A percentile compares a stretch with the other conserved stretches of the same genome.
Evolutionary conservation across 2,113 vertebrate genomes (phyloP).

Genomic region (Oreotrochilus melanogaster): DNA sequence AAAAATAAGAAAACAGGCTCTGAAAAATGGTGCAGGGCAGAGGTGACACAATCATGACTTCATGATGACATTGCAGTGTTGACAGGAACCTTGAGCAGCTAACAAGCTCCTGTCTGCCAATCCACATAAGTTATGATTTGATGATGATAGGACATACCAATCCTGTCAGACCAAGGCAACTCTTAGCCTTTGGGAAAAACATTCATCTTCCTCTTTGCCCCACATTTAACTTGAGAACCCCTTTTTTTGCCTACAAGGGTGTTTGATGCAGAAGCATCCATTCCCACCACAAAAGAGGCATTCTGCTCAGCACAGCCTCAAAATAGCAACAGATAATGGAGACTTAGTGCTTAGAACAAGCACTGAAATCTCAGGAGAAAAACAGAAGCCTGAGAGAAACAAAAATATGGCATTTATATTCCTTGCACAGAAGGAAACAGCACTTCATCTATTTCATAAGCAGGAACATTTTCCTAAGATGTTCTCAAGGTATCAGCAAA

Average conservation of each 20-base stretch:
- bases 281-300: background rate
- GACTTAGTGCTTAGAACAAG: background rate
- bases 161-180: background rate
- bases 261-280: background rate
- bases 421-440: background rate
- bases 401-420: background rate
- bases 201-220: background rate
- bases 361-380: background rate
- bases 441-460: background rate
- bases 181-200: background rate
- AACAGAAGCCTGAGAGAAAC: background rate
- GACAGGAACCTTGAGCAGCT: background rate
- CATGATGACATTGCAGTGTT: background rate
- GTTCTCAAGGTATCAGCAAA: background rate
- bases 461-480: background rate
- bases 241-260: background rate
- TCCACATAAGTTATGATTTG: background rate
- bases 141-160: background rate
- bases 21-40: background rate
- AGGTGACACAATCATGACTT: background rate
- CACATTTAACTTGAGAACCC: background rate
- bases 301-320: background rate
- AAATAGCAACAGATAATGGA: background rate
- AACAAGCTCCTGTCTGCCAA: background rate
- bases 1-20: background rate